Percentiles rank a stretch among this genome's conserved stretches.
Evolutionary conservation across 2,113 vertebrate species (phyloP).

Genomic region (Alectura lathami): DNA sequence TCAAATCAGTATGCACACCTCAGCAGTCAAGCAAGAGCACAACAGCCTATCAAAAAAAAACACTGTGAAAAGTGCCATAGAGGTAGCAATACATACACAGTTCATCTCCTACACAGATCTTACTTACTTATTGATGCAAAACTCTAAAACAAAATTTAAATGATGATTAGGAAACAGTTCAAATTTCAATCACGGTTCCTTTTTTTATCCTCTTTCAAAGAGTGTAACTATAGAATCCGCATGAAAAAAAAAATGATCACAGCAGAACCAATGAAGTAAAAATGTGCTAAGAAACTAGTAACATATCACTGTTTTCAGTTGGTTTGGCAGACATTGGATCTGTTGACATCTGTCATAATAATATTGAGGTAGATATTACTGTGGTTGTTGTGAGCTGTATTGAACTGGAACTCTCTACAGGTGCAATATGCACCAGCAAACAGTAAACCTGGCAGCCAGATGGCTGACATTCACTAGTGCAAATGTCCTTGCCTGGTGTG

Average conservation of each 20-base stretch:
- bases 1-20: neutral
- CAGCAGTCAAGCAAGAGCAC: neutral
- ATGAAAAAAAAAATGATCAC: neutral
- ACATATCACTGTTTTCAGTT: neutral
- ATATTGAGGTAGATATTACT: neutral
- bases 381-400: accelerated
- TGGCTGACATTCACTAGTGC: accelerated
- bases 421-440: neutral
- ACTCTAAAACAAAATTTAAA: neutral
- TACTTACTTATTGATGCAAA: neutral
- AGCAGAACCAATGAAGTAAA: neutral
- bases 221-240: neutral
- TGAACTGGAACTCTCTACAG: neutral
- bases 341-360: neutral
- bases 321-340: neutral
- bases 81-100: neutral
- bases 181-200: neutral
- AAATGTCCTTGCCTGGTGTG: neutral
- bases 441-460: neutral
- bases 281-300: neutral
- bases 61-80: neutral
- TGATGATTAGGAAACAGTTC: neutral
- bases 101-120: neutral
- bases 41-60: neutral
- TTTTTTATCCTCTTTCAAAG: neutral